Percentiles rank a stretch among this genome's conserved stretches.
These are phyloP conservation scores for Irena cyanogastra DNA, from an alignment of 2,113 vertebrate genomes.

Conservation along the genomic window DNA sequence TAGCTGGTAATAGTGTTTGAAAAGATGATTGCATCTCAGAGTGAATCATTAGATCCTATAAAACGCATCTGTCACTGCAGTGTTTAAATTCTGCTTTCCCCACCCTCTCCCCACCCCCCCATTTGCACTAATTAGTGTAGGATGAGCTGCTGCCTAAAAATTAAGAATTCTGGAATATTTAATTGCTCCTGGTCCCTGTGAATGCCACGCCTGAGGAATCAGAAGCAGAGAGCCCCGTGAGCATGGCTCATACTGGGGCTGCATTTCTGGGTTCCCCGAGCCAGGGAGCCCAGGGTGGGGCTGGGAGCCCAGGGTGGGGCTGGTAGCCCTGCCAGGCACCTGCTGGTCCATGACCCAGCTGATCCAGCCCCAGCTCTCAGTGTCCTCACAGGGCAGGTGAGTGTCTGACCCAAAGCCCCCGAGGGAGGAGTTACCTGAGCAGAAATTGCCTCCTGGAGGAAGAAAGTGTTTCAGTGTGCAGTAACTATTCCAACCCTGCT, in stretches of 20 bases:
- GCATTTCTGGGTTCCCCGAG: not conserved
- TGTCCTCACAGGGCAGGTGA: not conserved
- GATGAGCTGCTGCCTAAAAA: slow-evolving; percentile 14
- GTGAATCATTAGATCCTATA: slow-evolving; percentile 9
- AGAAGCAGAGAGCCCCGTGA: not conserved
- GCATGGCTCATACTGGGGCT: accelerated
- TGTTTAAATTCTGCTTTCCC: not conserved
- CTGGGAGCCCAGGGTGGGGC: accelerated
- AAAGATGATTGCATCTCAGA: not conserved
- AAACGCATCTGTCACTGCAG: slow-evolving; percentile 37
- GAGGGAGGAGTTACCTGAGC: not conserved
- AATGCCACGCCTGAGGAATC: not conserved
- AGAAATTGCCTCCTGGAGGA: not conserved
- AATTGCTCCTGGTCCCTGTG: not conserved
- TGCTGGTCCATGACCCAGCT: accelerated
- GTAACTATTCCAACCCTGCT: not conserved
- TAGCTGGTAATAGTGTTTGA: not conserved
- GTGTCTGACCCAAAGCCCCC: not conserved
- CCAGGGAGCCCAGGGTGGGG: accelerated
- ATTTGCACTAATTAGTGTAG: slow-evolving; percentile 19
- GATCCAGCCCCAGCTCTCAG: accelerated
- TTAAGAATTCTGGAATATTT: not conserved
- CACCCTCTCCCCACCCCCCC: not conserved
- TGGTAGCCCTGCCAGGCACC: not conserved
- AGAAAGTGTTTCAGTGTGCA: accelerated